Base-by-base conservation (phyloP, 2,888 invertebrate species). In the Synergus laeviventris region DNA sequence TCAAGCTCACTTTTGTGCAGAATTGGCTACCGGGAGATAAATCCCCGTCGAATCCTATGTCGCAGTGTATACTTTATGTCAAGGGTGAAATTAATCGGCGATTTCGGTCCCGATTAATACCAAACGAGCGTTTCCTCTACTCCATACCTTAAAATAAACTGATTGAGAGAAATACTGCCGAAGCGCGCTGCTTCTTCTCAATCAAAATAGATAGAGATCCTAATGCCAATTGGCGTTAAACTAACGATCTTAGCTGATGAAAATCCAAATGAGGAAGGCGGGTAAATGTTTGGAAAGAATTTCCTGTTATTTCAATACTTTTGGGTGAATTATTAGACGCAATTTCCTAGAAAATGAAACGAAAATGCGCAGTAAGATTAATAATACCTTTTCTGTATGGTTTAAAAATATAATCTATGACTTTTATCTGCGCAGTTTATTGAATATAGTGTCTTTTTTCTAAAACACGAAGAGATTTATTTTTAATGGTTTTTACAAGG, bases 61-160 rank as follows among this genome's bases (percentile, higher is more conserved):
- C 64, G 7, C 64, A 66, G 18, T 66, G 24, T 66, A 16, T 45
- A 45, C 70, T 70, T 49, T 70, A 45, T 70, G 31, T 49, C 45
- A 11, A 31, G 42, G 31, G 31, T n/a, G 49, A 70, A 70, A 49
- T 70, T 70, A 49, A 70, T 70, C 45, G 70, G 24, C 49, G 49
- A 49, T 45, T 66, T 49, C 49, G 31, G 49, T n/a, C 70, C 36
- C 70, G 70, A 70, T 70, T 31, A 64, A 64, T 62, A 24, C 60
- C 12, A 9, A 56, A 24, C 56, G 21, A 56, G 21, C 11, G 24
- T 56, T 56, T 56, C 36, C 39, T 39, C 18, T 18, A 2, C n/a
- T 9, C 62, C 18, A 66, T 49, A 31, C 14, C 24, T 24, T 4
- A n/a, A 31, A n/a, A 31, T 24, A 70, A 70, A 70, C 56, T 21